Percentiles rank a stretch among this genome's conserved stretches.
Evolutionary conservation across 2,797 vertebrate genomes (phyloP).

Genomic region (Cephalopachus bancanus): DNA sequence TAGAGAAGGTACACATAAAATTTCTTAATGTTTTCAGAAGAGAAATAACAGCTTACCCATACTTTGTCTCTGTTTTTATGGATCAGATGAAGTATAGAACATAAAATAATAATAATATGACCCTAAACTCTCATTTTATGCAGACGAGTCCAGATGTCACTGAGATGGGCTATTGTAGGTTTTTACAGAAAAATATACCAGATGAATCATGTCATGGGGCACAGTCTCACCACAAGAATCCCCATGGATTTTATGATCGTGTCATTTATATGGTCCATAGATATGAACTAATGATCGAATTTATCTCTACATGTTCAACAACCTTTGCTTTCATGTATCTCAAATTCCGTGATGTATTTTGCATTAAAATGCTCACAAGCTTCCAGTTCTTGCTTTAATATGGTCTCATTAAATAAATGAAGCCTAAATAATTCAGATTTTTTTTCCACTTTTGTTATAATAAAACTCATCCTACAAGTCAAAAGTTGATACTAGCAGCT

Average conservation of each 20-base stretch:
- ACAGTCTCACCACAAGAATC: slow-evolving; percentile 47
- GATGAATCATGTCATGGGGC: slow-evolving; percentile 43
- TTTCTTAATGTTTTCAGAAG: slow-evolving; percentile 37
- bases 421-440: slow-evolving; percentile 80
- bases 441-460: neutral
- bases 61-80: slow-evolving; percentile 62
- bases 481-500: neutral
- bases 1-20: slow-evolving; percentile 60
- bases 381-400: slow-evolving; percentile 74
- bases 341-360: slow-evolving; percentile 62
- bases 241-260: slow-evolving; percentile 66
- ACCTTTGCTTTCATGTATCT: neutral
- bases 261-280: slow-evolving; percentile 69
- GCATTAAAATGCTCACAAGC: neutral
- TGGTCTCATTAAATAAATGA: slow-evolving; percentile 83
- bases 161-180: slow-evolving; percentile 15
- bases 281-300: slow-evolving; percentile 65
- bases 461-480: slow-evolving; percentile 68
- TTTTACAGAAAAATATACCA: slow-evolving; percentile 73
- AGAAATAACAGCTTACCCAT: slow-evolving; percentile 12
- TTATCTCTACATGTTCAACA: slow-evolving; percentile 59
- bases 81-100: neutral
- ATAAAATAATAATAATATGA: slow-evolving; percentile 68
- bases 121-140: slow-evolving; percentile 44
- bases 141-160: slow-evolving; percentile 40